phyloP scores from a whole-genome alignment of 2,797 vertebrate species.

The Pantherophis alleghaniensis region DNA sequence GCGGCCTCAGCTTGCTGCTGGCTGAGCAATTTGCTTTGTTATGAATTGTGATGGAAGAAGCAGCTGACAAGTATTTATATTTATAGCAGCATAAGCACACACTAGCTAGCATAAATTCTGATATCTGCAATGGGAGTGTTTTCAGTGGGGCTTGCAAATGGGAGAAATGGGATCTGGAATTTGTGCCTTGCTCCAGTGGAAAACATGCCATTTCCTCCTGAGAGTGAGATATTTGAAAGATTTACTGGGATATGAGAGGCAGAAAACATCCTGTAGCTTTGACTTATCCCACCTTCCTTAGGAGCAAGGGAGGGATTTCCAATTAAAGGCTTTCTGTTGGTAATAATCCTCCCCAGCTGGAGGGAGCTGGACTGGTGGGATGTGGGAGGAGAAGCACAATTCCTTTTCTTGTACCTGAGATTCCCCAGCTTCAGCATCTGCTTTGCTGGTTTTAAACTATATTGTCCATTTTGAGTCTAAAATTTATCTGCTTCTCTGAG shows the following conservation, averaged over 20 bases:
- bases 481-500: background rate
- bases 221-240: background rate
- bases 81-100: slow-evolving; percentile 12
- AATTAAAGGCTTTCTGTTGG: background rate
- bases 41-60: slow-evolving; percentile 18
- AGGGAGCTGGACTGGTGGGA: background rate
- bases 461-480: background rate
- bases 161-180: background rate
- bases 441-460: background rate
- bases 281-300: background rate
- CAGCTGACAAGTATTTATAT: slow-evolving; percentile 17
- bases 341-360: background rate
- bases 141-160: background rate
- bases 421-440: background rate
- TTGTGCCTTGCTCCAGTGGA: background rate
- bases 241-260: no score
- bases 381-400: background rate
- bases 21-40: slow-evolving; percentile 16
- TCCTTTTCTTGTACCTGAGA: background rate
- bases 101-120: slow-evolving; percentile 26
- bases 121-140: background rate
- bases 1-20: slow-evolving; percentile 8
- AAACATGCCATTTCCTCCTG: background rate
- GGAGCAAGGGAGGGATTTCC: background rate
- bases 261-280: no score